phyloP scores from a whole-genome alignment of 2,797 vertebrate species.

The Enteromius afrohamiltoni region DNA sequence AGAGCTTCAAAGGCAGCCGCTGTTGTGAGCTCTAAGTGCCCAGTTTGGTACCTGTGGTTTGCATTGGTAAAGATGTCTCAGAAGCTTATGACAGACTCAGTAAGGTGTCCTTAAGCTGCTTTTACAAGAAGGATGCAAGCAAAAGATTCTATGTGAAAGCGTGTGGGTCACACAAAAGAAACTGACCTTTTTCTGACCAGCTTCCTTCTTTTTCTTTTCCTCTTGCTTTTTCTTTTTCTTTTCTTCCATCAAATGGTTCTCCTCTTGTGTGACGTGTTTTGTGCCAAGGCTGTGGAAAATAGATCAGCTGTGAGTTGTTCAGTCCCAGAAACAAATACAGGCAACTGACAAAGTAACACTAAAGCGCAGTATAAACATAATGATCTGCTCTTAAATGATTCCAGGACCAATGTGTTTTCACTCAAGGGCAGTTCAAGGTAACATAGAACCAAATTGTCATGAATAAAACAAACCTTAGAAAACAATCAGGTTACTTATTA shows the following conservation, averaged over 20 bases:
- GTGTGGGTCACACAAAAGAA: conserved; percentile 4
- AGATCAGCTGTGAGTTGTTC: conserved; percentile 11
- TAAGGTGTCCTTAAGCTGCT: conserved; percentile 18
- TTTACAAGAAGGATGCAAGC: neutral
- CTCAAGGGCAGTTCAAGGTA: neutral
- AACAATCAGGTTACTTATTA: too few species aligned
- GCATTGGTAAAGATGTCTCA: conserved; percentile 13
- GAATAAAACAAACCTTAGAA: neutral
- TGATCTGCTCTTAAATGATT: neutral
- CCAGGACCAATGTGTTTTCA: neutral
- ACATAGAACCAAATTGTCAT: neutral
- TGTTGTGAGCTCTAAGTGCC: neutral
- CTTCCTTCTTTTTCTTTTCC: conserved; percentile 99
- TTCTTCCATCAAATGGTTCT: conserved; percentile 99
- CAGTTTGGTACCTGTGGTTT: neutral
- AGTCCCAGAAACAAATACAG: neutral
- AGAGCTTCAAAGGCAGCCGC: neutral
- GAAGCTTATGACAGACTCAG: conserved; percentile 19
- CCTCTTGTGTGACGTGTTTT: conserved; percentile 87
- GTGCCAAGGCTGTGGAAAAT: conserved; percentile 78
- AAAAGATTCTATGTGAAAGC: neutral
- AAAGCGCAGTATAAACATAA: neutral
- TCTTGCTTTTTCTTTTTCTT: conserved; percentile 99
- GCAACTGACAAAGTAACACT: neutral
- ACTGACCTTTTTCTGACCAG: conserved; percentile 93